Base-by-base conservation (phyloP, 2,797 vertebrate genomes). In the Lepus oiostolus region DNA sequence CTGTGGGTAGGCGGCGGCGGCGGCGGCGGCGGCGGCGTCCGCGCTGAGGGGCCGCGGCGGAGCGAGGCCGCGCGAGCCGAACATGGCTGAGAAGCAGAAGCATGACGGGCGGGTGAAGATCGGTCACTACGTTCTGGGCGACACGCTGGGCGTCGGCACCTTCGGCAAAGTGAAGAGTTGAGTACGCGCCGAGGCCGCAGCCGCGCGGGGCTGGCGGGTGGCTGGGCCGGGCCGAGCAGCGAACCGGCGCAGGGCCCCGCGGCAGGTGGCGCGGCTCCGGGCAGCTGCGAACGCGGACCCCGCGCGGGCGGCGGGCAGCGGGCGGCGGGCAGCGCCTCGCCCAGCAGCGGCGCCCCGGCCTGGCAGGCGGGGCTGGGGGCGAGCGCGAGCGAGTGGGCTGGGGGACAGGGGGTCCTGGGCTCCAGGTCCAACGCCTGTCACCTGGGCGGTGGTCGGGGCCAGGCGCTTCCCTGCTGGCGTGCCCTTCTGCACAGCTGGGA, bases 151-250 rank as follows among this genome's bases (percentile, higher is more conserved):
- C 98, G 99, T 99, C 97, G 99, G 99, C 96, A 99, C 99, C 90
- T 99, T 99, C 98, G 99, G 99, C 96, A 99, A 99, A 99, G 99
- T 99, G 95, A 99, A 99, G 99, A 99, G 99, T 99, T 99, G 99
- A 99, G 99, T 99, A 96, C 13, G 91, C 93, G 88, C 47, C n/a
- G n/a, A 6, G 67, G 32, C 38, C 22, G 50, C 35, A 19, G 50
- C 32, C 65, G 96, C 28, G 83, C 62, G 62, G 58, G 54, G 38
- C 52, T 35, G 19, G 30, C 63, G 50, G 52, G 58, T 35, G 74
- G 68, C 30, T 9, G 12, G 63, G 35, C 10, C 38, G 3, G 47
- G 70, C 24, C 4, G 54, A 35, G 9, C n/a, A 50, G 62, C 14
- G 35, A 65, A 67, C 65, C 2, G 60, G 21, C 14, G 26, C 62